Conservation (phyloP, 2,888 invertebrate genomes). For the Plebejus melissa region DNA sequence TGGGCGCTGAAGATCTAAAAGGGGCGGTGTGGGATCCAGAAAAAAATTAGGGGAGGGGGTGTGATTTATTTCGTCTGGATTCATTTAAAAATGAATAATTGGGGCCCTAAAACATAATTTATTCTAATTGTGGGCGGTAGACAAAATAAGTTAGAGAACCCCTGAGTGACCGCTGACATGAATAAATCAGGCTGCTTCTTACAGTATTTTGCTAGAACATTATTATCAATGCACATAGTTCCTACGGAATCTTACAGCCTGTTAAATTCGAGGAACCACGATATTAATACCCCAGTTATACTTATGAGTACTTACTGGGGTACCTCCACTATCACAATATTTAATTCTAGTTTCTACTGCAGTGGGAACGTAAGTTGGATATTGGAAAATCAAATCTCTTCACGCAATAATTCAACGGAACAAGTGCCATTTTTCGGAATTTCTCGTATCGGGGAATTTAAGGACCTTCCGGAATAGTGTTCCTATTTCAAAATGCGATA, state of each 20-base stretch:
- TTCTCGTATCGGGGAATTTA: background rate
- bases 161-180: too few relatives aligned
- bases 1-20: too few relatives aligned
- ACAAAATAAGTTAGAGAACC: too few relatives aligned
- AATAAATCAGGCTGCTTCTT: background rate
- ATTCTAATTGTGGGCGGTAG: too few relatives aligned
- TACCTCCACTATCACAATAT: background rate
- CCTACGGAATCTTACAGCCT: background rate
- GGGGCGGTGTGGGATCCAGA: too few relatives aligned
- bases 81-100: too few relatives aligned
- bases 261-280: background rate
- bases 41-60: too few relatives aligned
- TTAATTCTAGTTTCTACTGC: background rate
- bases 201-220: background rate
- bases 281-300: background rate
- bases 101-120: too few relatives aligned
- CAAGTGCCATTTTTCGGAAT: slow-evolving; percentile 4
- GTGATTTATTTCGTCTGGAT: too few relatives aligned
- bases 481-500: background rate
- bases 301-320: too few relatives aligned
- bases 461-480: background rate
- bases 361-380: background rate
- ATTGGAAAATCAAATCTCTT: slow-evolving; percentile 14
- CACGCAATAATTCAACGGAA: background rate
- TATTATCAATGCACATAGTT: background rate